Evolutionary conservation across 1,140 invertebrate genomes (phyloP).

Genomic region (Procambarus clarkii): DNA sequence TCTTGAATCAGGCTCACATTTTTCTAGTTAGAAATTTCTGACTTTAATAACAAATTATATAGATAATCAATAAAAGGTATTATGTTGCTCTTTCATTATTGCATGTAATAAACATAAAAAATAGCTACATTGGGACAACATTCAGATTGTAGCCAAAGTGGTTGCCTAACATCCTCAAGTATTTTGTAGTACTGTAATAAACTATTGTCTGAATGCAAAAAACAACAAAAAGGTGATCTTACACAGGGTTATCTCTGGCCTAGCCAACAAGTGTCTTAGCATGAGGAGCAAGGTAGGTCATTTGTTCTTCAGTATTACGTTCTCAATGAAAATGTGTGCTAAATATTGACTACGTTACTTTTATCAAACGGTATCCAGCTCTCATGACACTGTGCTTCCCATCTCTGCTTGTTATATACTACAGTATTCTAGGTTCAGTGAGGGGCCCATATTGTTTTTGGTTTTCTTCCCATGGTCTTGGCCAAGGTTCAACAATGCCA

Average conservation of each 20-base stretch:
- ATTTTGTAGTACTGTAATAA: neutral
- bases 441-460: conserved; percentile 38
- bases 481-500: conserved; percentile 21
- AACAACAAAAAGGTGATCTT: neutral
- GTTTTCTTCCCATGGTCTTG: neutral
- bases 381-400: conserved; percentile 36
- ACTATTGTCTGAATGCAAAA: neutral
- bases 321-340: conserved; percentile 21
- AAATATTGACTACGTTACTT: conserved; percentile 21
- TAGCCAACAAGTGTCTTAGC: neutral
- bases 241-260: neutral
- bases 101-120: conserved; percentile 7
- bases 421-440: conserved; percentile 49
- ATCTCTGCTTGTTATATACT: conserved; percentile 40
- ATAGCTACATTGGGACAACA: neutral
- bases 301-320: neutral
- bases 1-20: neutral
- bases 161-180: neutral
- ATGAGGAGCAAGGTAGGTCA: neutral
- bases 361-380: conserved; percentile 5
- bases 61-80: conserved; percentile 12
- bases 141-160: neutral
- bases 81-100: conserved; percentile 15
- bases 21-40: neutral
- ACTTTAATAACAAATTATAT: neutral